Base-by-base conservation (phyloP, 1,140 invertebrate genomes). In the Temnothorax nylanderi region DNA sequence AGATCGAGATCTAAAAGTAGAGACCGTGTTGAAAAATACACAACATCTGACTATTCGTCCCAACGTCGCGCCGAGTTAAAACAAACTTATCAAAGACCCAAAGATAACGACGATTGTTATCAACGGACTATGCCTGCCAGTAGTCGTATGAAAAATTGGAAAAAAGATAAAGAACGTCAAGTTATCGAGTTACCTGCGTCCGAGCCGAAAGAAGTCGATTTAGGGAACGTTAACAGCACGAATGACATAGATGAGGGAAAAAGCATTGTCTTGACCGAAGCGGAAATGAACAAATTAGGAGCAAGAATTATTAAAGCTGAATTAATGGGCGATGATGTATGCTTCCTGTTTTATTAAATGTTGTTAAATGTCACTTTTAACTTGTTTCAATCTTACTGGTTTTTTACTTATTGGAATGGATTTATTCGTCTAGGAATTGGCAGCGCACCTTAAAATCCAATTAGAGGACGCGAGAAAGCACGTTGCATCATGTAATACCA, bases 231-330 rank as follows among this genome's bases (percentile, higher is more conserved):
- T 58, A 94, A 89, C 47, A 91, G 92, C 64, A 49, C 58, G 21
- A 80, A 76, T 64, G 10, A 72, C 0, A 41, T 2, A 3, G 32
- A 16, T 47, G 4, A 44, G 32, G 21, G 44, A 26, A 13, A n/a
- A 6, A 0, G 37, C 54, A 56, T 11, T 74, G 89, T 96, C 89
- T 88, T 97, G 21, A 97, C 97, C 49, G 97, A 98, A 94, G 97
- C 97, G 92, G 97, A 99, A 94, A 97, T 99, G 96, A 99, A 99
- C 95, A 96, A 97, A 88, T 92, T 99, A 13, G 98, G 97, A 32
- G 98, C 98, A 18, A 98, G 98, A 95, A 96, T 99, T 85, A 95
- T 99, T 0, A 99, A 98, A 96, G 98, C 98, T 44, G 98, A 99
- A 96, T 96, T 99, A 87, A 96, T 98, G 95, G 98, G 98, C 58